phyloP scores from a whole-genome alignment of 2,113 vertebrate genomes.

The Otolemur garnettii region DNA sequence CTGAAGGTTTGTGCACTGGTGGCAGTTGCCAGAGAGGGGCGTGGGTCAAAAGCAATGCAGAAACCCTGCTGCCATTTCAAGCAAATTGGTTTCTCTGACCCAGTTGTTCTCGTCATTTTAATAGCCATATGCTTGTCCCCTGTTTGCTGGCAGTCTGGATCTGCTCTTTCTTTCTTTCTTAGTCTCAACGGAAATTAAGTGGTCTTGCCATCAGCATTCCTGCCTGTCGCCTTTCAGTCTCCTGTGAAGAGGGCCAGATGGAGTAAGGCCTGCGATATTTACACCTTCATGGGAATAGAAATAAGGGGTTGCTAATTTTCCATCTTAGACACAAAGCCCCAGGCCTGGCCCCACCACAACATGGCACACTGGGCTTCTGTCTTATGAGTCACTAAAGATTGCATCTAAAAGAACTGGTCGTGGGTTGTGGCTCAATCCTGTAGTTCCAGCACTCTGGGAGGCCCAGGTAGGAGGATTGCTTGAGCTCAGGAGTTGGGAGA shows the following conservation, averaged over 20 bases:
- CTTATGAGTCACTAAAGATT: neutral
- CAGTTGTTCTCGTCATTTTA: conserved; percentile 52
- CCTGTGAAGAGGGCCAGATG: conserved; percentile 24
- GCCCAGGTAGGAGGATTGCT: too few species aligned
- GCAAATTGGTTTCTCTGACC: neutral
- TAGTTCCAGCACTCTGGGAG: too few species aligned
- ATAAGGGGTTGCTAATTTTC: neutral
- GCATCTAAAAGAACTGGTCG: neutral
- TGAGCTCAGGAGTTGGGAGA: too few species aligned
- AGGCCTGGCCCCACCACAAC: neutral
- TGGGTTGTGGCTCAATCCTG: too few species aligned
- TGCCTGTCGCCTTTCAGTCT: conserved; percentile 39
- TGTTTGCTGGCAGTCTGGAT: conserved; percentile 35
- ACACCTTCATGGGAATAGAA: conserved; percentile 4
- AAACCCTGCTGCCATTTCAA: neutral
- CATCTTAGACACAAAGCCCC: conserved; percentile 15
- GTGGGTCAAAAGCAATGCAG: neutral
- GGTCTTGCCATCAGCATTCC: conserved; percentile 28
- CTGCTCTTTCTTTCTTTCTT: conserved; percentile 54
- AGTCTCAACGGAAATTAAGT: conserved; percentile 64
- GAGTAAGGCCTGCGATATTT: conserved; percentile 45
- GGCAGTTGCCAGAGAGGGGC: neutral
- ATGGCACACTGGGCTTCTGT: neutral
- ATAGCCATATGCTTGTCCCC: conserved; percentile 58
- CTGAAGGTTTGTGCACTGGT: neutral